Evolutionary conservation across 2,888 invertebrate species (phyloP).

Genomic region (Empis livida): DNA sequence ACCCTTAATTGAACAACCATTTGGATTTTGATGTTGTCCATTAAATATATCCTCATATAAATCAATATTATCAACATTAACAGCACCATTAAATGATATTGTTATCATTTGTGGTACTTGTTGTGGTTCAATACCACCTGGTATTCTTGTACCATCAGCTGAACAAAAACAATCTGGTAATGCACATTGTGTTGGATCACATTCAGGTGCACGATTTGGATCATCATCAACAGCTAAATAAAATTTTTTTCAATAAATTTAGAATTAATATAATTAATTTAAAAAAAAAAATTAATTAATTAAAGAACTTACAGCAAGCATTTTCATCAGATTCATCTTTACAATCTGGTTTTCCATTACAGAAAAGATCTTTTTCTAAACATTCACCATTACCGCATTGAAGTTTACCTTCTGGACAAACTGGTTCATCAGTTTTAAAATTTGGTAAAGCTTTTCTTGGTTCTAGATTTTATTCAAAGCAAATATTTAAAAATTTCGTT

Average conservation of each 20-base stretch:
- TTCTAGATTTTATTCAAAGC: conserved; percentile 41
- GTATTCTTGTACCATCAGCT: conserved; percentile 80
- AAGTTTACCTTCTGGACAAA: conserved; percentile 80
- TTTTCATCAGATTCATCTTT: conserved; percentile 92
- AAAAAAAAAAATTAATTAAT: background rate
- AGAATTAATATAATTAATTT: background rate
- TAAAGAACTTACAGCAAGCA: conserved; percentile 73
- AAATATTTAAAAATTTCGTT: no score
- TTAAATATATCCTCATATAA: conserved; percentile 83
- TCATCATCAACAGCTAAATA: conserved; percentile 72
- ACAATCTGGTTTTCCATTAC: conserved; percentile 85
- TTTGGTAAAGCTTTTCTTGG: conserved; percentile 80
- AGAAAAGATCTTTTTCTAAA: conserved; percentile 81
- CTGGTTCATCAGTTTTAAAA: conserved; percentile 84
- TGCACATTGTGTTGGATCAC: conserved; percentile 76
- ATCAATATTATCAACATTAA: conserved; percentile 86
- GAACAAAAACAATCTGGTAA: conserved; percentile 90
- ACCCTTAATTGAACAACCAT: conserved; percentile 77
- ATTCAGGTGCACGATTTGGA: conserved; percentile 84
- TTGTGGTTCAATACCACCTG: conserved; percentile 66
- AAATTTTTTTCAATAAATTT: background rate
- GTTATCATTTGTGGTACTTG: conserved; percentile 91
- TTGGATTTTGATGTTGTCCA: conserved; percentile 72
- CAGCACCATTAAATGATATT: conserved; percentile 83
- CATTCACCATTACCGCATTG: conserved; percentile 89